Base-by-base conservation (phyloP, 2,888 invertebrate species). In the Camponotus fellah region DNA sequence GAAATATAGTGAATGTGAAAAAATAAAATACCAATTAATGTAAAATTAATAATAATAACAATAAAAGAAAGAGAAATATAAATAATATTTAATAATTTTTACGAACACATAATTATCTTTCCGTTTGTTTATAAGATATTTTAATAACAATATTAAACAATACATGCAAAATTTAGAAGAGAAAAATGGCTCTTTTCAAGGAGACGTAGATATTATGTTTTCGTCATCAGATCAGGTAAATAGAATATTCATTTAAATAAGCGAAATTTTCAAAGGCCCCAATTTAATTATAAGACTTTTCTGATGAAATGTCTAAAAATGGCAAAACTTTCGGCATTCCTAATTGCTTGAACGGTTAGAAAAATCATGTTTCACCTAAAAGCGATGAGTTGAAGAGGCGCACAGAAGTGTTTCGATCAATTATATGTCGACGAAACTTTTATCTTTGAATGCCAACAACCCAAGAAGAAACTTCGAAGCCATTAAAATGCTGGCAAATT, bases 371-470 rank as follows among this genome's bases (percentile, higher is more conserved):
- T 17, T 40, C 53, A 32, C 40, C 12, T 21, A 43, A 68, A 77
- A 56, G 14, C 53, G 65, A 14, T 21, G 65, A 76, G 46, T 62
- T 64, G 62, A 9, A 62, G 14, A 34, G n/a, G 37, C 49, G 40
- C 17, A 21, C 10, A 40, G 21, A n/a, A 79, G 34, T 34, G 58
- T 46, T 58, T 58, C 34, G 46, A 60, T 26, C 71, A 60, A 69
- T 79, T 60, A 76, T 53, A 60, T 8, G 14, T 10, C 10, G 43
- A 43, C 43, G 46, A 32, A 71, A 79, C 60, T 79, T 71, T 71
- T 71, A 79, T 71, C 37, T 49, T 46, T 37, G 60, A 60, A 80
- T 49, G 46, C 26, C 58, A 62, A 71, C 79, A 46, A 43, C 46
- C 43, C 58, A n/a, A 10, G 12, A 34, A 71, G 60, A 60, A 71